Conservation (phyloP, 2,888 invertebrate species). For the Saturnia pavonia region DNA sequence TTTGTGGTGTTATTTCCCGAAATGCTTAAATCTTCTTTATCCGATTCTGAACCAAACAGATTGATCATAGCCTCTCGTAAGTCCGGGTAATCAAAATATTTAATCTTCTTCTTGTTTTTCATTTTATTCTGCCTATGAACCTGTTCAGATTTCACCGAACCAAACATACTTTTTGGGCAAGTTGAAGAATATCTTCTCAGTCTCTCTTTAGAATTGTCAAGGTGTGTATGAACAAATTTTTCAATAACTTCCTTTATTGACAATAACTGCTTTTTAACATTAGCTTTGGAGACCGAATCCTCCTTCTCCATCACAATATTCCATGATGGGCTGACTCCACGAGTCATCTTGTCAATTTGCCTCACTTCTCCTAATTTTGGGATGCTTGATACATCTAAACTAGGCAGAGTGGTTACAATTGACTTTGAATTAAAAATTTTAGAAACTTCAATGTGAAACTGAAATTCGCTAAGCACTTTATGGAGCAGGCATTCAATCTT, state of each 20-base stretch:
- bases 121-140: constrained; percentile 42
- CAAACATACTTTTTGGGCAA: constrained; percentile 37
- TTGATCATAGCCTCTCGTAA: constrained; percentile 63
- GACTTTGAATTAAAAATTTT: constrained; percentile 62
- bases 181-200: constrained; percentile 25
- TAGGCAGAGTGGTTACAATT: constrained; percentile 46
- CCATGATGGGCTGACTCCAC: constrained; percentile 59
- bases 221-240: constrained; percentile 49
- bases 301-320: constrained; percentile 65
- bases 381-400: constrained; percentile 42
- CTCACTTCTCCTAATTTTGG: constrained; percentile 45
- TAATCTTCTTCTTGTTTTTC: constrained; percentile 61
- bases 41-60: constrained; percentile 48
- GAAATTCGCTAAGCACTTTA: constrained; percentile 62
- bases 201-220: constrained; percentile 38
- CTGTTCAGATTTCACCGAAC: constrained; percentile 41
- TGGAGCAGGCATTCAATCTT: constrained; percentile 60
- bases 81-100: constrained; percentile 69
- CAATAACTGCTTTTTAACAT: constrained; percentile 57
- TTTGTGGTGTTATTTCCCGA: constrained; percentile 22
- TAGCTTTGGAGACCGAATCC: constrained; percentile 52
- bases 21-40: constrained; percentile 29
- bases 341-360: constrained; percentile 42
- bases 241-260: constrained; percentile 61
- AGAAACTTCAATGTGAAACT: constrained; percentile 71